A percentile compares a stretch with the other conserved stretches of the same genome.
Conservation (phyloP, 2,888 invertebrate species). For the Dendrolimus pini region DNA sequence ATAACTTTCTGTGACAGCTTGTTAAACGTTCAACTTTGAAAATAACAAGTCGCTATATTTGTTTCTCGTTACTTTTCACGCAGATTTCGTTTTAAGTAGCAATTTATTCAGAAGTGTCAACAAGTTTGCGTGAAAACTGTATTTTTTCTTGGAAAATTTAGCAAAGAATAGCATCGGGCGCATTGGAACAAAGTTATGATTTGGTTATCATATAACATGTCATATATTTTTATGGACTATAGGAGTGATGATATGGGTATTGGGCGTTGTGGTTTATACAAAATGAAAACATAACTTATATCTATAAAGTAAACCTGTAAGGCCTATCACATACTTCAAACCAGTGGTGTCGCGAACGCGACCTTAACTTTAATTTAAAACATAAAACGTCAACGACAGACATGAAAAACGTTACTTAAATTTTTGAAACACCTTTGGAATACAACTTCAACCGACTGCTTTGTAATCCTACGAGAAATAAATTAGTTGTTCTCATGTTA, state of each 20-base stretch:
- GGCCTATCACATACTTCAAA: no score
- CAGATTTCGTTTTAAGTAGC: background rate
- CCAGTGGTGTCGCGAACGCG: no score
- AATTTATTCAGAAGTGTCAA: background rate
- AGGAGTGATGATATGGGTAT: constrained; percentile 30
- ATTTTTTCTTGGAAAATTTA: background rate
- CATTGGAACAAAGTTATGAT: constrained; percentile 22
- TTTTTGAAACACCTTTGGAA: no score
- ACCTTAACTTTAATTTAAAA: no score
- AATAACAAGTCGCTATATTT: no score
- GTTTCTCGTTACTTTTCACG: no score
- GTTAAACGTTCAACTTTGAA: background rate
- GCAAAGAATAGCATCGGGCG: constrained; percentile 19
- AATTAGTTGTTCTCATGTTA: no score
- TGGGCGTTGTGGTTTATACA: constrained; percentile 27
- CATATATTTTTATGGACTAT: constrained; percentile 37
- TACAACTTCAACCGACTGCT: no score
- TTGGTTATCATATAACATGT: constrained; percentile 30
- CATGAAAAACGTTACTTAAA: no score
- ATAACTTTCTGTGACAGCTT: background rate
- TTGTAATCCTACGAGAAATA: no score
- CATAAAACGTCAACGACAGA: no score
- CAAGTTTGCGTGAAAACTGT: constrained; percentile 6
- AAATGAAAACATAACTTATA: constrained; percentile 31
- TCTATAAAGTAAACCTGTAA: constrained; percentile 7